Evolutionary conservation across 1,140 invertebrate species (phyloP).

Genomic region (Ostrea denselamellosa): DNA sequence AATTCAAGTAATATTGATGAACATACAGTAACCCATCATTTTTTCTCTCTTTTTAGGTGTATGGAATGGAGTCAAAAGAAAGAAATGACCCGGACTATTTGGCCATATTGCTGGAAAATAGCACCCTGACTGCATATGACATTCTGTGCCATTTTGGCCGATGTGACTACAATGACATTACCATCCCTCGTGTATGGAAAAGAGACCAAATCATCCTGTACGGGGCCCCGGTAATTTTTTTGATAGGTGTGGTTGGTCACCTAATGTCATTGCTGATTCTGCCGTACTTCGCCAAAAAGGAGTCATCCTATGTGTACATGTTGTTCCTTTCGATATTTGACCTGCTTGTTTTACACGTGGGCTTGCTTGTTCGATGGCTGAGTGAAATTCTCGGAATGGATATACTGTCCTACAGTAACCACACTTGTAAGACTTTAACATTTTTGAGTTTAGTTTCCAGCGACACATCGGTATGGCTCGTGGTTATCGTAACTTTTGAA

Average conservation of each 20-base stretch:
- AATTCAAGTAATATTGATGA: too few species aligned
- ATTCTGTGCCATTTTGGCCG: not conserved
- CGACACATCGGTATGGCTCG: not conserved
- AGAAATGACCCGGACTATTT: not conserved
- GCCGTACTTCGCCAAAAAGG: conserved; percentile 14
- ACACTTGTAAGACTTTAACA: not conserved
- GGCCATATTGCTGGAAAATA: not conserved
- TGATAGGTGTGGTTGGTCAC: not conserved
- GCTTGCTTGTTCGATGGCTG: not conserved
- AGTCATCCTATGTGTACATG: not conserved
- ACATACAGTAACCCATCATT: not conserved
- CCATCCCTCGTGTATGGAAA: not conserved
- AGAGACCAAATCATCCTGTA: not conserved
- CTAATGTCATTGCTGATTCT: conserved; percentile 9
- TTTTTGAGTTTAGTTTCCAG: not conserved
- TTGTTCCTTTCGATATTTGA: conserved; percentile 12
- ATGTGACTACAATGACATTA: not conserved
- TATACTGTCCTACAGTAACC: not conserved
- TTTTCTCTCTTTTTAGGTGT: not conserved
- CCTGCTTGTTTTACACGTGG: not conserved
- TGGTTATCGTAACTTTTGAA: not conserved
- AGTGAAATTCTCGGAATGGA: not conserved
- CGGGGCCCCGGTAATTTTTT: not conserved
- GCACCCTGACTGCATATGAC: not conserved
- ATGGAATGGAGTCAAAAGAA: not conserved